Conservation (phyloP, 2,797 vertebrate genomes). For the Oophaga sylvatica region DNA sequence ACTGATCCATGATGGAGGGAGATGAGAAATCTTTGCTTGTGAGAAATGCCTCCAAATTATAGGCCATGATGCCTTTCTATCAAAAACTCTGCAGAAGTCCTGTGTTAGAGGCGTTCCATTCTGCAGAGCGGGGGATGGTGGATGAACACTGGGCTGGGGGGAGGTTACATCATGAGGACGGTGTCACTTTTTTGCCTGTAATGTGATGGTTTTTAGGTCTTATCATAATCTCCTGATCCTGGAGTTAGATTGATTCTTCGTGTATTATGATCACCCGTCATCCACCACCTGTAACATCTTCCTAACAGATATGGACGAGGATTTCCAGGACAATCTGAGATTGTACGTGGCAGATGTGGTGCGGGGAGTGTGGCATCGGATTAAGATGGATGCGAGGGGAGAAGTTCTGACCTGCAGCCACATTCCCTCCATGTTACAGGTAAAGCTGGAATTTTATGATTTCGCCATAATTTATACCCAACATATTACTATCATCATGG, state of each 20-base stretch:
- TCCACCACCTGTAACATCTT: background rate
- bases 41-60: background rate
- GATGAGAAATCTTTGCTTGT: background rate
- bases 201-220: background rate
- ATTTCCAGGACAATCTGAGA: conserved; percentile 42
- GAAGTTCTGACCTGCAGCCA: background rate
- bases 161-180: background rate
- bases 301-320: conserved; percentile 48
- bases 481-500: too few relatives aligned
- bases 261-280: too few relatives aligned
- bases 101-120: background rate
- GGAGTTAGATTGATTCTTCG: background rate
- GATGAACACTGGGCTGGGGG: background rate
- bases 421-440: conserved; percentile 26
- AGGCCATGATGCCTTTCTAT: background rate
- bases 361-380: background rate
- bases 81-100: background rate
- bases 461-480: too few relatives aligned
- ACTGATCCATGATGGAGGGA: background rate
- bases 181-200: background rate
- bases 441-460: background rate
- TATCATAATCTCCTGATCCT: background rate
- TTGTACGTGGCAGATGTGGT: background rate
- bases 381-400: background rate
- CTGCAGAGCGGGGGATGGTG: background rate